These are phyloP conservation scores for Drosophila imparisetae DNA, from an alignment of 2,888 invertebrate genomes.

Conservation along the genomic window DNA sequence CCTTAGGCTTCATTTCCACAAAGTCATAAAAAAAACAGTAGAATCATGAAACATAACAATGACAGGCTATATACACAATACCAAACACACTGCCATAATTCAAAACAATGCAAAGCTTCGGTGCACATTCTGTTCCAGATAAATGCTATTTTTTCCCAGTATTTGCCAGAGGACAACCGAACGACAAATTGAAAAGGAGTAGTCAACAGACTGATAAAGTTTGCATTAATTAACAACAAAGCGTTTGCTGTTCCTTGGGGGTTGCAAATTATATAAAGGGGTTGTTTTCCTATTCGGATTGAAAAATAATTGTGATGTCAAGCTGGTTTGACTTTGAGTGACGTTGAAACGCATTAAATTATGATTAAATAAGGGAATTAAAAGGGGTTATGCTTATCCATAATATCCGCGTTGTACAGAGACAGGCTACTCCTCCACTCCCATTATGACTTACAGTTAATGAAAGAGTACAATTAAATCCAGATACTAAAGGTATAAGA, in stretches of 20 bases:
- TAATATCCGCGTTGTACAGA: constrained; percentile 5
- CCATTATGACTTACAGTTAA: constrained; percentile 46
- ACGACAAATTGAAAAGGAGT: constrained; percentile 21
- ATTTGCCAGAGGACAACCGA: constrained; percentile 6
- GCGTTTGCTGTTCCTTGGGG: constrained; percentile 11
- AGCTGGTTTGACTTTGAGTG: constrained; percentile 72
- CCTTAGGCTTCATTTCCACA: constrained; percentile 46
- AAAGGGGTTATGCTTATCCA: constrained; percentile 61
- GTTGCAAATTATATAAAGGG: neutral
- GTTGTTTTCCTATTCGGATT: constrained; percentile 30
- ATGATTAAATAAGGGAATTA: constrained; percentile 69
- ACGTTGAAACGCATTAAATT: constrained; percentile 68
- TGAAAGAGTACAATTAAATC: constrained; percentile 26
- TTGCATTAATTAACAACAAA: constrained; percentile 61
- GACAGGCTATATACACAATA: constrained; percentile 4
- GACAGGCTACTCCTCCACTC: neutral
- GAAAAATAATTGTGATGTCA: constrained; percentile 57
- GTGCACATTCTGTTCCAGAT: constrained; percentile 17
- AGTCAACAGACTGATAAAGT: constrained; percentile 46
- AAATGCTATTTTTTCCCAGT: constrained; percentile 6
- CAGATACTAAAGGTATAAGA: neutral
- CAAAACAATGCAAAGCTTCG: constrained; percentile 16
- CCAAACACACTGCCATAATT: constrained; percentile 22
- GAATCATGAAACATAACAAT: constrained; percentile 30
- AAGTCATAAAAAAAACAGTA: constrained; percentile 24